Percentiles rank a stretch among this genome's conserved stretches.
These are phyloP conservation scores for Sipha maydis DNA, from an alignment of 2,888 invertebrate species.

Conservation along the genomic window DNA sequence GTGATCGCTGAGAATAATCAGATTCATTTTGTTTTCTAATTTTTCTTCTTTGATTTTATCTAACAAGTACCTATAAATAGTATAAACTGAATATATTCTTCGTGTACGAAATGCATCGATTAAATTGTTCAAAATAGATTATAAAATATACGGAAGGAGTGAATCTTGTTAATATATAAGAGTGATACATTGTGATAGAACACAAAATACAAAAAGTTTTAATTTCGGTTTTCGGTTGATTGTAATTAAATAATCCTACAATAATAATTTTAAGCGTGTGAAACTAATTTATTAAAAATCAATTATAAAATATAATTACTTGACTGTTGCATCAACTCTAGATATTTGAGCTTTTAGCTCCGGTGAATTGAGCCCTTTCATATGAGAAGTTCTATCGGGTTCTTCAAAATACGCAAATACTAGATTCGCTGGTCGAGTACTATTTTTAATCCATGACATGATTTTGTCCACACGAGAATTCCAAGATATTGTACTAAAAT, in stretches of 20 bases:
- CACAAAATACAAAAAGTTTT: neutral
- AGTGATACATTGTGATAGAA: neutral
- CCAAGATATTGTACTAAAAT: conserved; percentile 68
- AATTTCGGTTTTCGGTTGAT: neutral
- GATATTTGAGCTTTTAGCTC: conserved; percentile 68
- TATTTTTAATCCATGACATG: conserved; percentile 73
- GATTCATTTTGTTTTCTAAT: conserved; percentile 72
- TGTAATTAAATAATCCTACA: neutral
- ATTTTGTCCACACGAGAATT: conserved; percentile 70
- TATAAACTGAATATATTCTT: no score
- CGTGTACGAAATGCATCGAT: no score
- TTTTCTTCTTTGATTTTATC: conserved; percentile 70
- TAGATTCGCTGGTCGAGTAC: conserved; percentile 74
- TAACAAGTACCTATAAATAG: conserved; percentile 69
- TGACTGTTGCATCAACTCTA: conserved; percentile 71
- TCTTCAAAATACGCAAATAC: conserved; percentile 66
- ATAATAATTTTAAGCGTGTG: neutral
- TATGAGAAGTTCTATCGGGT: conserved; percentile 72
- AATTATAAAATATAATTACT: conserved; percentile 8
- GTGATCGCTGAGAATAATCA: conserved; percentile 79
- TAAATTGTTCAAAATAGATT: no score
- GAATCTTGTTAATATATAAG: neutral
- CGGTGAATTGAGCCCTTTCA: conserved; percentile 71
- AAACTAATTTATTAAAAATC: neutral
- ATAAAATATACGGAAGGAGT: neutral